Percentiles rank a stretch among this genome's conserved stretches.
phyloP scores from a whole-genome alignment of 2,113 vertebrate genomes.

The Pedetes capensis region DNA sequence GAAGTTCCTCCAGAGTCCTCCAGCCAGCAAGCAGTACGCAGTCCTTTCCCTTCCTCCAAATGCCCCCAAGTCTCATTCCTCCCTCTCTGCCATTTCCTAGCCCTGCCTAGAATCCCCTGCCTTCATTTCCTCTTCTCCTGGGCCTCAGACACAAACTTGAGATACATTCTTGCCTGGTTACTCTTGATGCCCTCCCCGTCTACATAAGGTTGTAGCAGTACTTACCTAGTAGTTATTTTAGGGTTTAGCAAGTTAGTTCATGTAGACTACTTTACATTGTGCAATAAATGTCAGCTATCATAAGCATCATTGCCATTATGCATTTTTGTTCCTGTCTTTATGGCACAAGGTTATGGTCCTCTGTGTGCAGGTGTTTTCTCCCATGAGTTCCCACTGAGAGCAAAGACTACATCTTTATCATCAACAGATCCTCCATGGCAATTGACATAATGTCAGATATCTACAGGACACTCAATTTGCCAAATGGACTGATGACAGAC shows the following conservation, averaged over 20 bases:
- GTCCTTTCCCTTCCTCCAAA: neutral
- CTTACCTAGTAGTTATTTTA: neutral
- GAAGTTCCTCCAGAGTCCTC: neutral
- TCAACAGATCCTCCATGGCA: neutral
- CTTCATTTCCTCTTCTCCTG: neutral
- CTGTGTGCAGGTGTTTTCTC: neutral
- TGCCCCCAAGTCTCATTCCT: rapidly evolving
- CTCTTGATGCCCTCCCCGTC: neutral
- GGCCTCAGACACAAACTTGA: neutral
- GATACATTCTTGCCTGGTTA: rapidly evolving
- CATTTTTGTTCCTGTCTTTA: neutral
- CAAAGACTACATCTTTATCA: neutral
- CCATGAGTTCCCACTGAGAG: neutral
- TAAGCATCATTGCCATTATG: neutral
- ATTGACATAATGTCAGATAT: rapidly evolving
- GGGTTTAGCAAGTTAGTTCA: neutral
- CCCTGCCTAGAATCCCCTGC: neutral
- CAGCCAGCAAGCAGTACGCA: neutral
- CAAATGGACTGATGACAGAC: neutral
- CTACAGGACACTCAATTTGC: neutral
- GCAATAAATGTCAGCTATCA: neutral
- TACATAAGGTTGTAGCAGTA: too few relatives aligned
- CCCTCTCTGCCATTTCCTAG: neutral
- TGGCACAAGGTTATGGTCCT: neutral
- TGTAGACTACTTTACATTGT: neutral